Evolutionary conservation across 2,888 invertebrate species (phyloP).

Genomic region (Ischnus inquisitorius): DNA sequence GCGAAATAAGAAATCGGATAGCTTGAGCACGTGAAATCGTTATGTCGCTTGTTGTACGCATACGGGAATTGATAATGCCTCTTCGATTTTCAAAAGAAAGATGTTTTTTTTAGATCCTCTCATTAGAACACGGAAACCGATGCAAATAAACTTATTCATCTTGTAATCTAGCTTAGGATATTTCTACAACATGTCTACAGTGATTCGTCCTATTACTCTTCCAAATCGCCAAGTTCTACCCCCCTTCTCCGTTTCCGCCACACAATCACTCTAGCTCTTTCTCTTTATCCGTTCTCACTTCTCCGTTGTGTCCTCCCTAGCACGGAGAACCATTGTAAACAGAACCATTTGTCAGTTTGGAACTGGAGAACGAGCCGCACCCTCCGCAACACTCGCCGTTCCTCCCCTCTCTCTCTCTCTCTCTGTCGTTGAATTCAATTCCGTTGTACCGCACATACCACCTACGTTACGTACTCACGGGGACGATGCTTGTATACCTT

Average conservation of each 20-base stretch:
- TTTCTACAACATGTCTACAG: neutral
- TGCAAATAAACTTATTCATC: neutral
- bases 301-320: neutral
- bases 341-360: conserved; percentile 79
- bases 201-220: neutral
- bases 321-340: conserved; percentile 77
- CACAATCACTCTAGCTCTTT: conserved; percentile 1
- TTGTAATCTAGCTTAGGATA: neutral
- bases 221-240: neutral
- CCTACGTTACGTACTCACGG: conserved; percentile 28
- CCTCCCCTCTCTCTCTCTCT: no score
- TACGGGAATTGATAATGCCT: no score
- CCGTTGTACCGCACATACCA: conserved; percentile 52
- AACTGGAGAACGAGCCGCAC: conserved; percentile 63
- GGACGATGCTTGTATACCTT: conserved; percentile 36
- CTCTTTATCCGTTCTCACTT: conserved; percentile 39
- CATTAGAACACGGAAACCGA: neutral
- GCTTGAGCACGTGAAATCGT: no score
- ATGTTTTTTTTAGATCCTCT: neutral
- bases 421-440: conserved; percentile 51
- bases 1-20: no score
- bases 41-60: no score
- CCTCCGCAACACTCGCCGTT: conserved; percentile 53
- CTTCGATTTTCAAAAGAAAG: no score
- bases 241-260: no score